A percentile compares a stretch with the other conserved stretches of the same genome.
phyloP scores from a whole-genome alignment of 2,113 vertebrate species.

The Trachemys scripta region DNA sequence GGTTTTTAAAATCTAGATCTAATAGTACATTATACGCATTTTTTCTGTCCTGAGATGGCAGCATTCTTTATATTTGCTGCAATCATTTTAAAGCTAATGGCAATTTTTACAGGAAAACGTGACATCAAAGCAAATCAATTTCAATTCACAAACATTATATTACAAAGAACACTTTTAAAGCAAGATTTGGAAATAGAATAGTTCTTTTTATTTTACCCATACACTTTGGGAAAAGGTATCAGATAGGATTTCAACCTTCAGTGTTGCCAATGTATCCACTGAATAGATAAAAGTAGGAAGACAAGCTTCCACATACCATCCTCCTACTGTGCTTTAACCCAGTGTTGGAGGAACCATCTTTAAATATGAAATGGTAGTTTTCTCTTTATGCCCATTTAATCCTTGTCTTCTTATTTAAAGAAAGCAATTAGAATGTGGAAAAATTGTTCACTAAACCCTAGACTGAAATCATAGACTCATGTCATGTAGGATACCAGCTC shows the following conservation, averaged over 20 bases:
- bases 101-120: not conserved
- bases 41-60: accelerated
- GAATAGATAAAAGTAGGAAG: accelerated
- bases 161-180: not conserved
- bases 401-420: not conserved
- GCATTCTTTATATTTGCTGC: not conserved
- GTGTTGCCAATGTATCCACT: accelerated
- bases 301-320: not conserved
- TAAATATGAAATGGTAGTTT: not conserved
- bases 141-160: not conserved
- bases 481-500: not conserved
- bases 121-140: not conserved
- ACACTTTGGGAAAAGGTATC: not conserved
- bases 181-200: not conserved
- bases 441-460: not conserved
- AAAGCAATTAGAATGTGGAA: not conserved
- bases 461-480: not conserved
- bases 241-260: not conserved
- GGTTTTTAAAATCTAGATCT: not conserved
- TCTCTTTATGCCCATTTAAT: not conserved
- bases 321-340: accelerated
- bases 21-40: slow-evolving; percentile 8
- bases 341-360: not conserved
- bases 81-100: slow-evolving; percentile 11
- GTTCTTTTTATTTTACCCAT: not conserved